Evolutionary conservation across 2,113 vertebrate species (phyloP).

Genomic region (Zingel zingel): DNA sequence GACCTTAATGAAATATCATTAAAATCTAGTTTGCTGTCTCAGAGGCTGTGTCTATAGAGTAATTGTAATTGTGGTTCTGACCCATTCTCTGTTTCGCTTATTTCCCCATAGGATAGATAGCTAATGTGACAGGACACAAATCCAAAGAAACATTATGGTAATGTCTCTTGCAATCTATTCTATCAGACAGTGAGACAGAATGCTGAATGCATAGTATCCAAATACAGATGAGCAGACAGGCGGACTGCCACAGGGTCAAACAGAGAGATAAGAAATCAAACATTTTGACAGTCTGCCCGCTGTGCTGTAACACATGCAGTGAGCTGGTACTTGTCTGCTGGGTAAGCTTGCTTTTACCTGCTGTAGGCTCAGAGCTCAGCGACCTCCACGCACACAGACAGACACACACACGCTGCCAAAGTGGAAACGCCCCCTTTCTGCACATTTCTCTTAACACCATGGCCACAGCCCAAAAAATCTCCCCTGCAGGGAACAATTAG

Average conservation of each 20-base stretch:
- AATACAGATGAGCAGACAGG: conserved; percentile 42
- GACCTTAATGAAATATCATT: conserved; percentile 62
- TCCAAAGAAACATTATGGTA: not conserved
- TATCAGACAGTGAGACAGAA: conserved; percentile 26
- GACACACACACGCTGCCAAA: conserved; percentile 33
- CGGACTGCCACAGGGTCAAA: conserved; percentile 41
- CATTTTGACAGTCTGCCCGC: conserved; percentile 57
- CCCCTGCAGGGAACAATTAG: conserved; percentile 32
- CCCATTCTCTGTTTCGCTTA: not conserved
- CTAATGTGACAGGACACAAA: conserved; percentile 7
- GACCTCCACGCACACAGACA: conserved; percentile 41
- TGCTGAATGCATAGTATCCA: conserved; percentile 20
- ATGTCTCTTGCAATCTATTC: conserved; percentile 2
- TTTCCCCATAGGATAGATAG: not conserved
- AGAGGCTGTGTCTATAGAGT: conserved; percentile 15
- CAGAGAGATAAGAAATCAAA: conserved; percentile 63
- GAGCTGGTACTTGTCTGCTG: conserved; percentile 45
- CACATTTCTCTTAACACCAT: conserved; percentile 25
- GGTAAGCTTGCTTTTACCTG: conserved; percentile 52
- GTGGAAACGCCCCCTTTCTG: conserved; percentile 57
- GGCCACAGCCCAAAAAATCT: conserved; percentile 27
- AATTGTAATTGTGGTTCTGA: not conserved
- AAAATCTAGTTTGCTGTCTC: conserved; percentile 28
- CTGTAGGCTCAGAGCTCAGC: conserved; percentile 49
- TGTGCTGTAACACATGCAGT: conserved; percentile 53